Percentiles rank a stretch among this genome's conserved stretches.
These are phyloP conservation scores for Caenorhabditis sp. DNA, from an alignment of 2,888 invertebrate genomes.

Conservation along the genomic window DNA sequence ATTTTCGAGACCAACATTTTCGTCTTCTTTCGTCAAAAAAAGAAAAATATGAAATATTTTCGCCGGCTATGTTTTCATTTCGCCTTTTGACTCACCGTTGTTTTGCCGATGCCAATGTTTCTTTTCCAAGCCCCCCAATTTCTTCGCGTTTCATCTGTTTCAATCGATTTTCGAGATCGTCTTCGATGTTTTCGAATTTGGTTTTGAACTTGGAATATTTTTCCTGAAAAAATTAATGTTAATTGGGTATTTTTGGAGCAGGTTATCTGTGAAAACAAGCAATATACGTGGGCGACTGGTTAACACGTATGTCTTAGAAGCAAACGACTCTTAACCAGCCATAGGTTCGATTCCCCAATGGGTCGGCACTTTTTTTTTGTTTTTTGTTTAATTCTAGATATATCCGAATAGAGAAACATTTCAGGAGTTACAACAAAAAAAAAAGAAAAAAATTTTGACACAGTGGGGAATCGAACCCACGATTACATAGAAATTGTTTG, in stretches of 20 bases:
- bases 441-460: no score
- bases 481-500: no score
- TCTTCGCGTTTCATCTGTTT: constrained; percentile 52
- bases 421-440: no score
- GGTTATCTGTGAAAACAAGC: no score
- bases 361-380: no score
- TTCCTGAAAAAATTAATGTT: constrained; percentile 41
- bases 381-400: no score
- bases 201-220: constrained; percentile 58
- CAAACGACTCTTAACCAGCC: no score
- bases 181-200: constrained; percentile 66
- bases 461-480: no score
- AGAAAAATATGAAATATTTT: constrained; percentile 5
- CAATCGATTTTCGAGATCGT: constrained; percentile 61
- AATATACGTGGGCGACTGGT: no score
- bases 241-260: neutral
- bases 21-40: neutral
- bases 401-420: no score
- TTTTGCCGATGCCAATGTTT: constrained; percentile 59
- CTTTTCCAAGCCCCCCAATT: constrained; percentile 58
- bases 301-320: no score
- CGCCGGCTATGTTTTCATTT: constrained; percentile 20
- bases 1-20: neutral
- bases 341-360: no score
- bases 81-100: constrained; percentile 51